Percentiles rank a stretch among this genome's conserved stretches.
Conservation (phyloP, 2,113 vertebrate genomes). For the Cisticola juncidis region DNA sequence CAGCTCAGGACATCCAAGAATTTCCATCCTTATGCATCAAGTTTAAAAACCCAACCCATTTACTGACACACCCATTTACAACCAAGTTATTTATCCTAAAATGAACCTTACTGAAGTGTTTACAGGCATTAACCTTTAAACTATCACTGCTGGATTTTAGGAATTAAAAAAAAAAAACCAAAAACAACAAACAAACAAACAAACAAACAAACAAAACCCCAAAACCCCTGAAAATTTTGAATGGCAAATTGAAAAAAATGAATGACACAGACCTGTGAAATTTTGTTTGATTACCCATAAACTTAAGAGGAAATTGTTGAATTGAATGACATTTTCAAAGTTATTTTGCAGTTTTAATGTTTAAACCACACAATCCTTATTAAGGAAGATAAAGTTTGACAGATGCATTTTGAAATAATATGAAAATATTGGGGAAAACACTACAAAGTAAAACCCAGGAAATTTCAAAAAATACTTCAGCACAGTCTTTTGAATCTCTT, state of each 20-base stretch:
- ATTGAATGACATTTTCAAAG: not conserved
- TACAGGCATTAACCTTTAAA: not conserved
- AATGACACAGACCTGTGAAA: not conserved
- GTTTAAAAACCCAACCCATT: not conserved
- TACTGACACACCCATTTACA: not conserved
- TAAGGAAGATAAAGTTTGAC: not conserved
- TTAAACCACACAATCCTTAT: not conserved
- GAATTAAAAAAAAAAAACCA: not conserved
- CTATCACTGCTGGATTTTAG: not conserved
- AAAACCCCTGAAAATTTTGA: no score
- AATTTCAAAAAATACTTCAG: not conserved
- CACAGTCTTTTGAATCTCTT: not conserved
- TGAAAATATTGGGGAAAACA: not conserved
- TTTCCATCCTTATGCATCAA: not conserved
- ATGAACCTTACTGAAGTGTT: not conserved
- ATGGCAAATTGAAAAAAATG: not conserved
- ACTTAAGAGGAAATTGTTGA: not conserved
- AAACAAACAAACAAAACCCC: no score
- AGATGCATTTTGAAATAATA: not conserved
- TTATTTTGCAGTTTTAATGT: not conserved
- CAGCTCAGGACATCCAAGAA: not conserved
- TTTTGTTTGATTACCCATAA: not conserved
- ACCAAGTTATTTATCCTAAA: not conserved
- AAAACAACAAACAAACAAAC: no score
- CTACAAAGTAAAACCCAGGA: not conserved